Conservation (phyloP, 2,113 vertebrate species). For the Seriola rivoliana region DNA sequence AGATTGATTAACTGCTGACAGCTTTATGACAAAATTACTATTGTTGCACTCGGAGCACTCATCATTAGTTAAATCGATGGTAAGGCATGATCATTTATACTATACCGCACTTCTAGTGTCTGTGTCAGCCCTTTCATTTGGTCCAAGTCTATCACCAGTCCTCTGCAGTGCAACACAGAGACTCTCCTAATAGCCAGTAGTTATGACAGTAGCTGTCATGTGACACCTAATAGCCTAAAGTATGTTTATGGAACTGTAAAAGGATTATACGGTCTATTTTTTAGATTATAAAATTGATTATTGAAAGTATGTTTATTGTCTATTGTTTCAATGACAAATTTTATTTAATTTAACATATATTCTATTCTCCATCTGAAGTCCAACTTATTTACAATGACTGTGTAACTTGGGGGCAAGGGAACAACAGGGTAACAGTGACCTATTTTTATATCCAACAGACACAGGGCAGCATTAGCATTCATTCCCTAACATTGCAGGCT, state of each 20-base stretch:
- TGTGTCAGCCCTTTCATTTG: constrained; percentile 79
- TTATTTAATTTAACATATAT: not conserved
- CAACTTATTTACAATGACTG: not conserved
- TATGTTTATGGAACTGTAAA: constrained; percentile 14
- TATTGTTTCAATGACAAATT: no score
- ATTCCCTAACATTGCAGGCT: not conserved
- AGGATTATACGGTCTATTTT: not conserved
- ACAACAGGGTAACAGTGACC: no score
- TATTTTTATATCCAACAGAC: not conserved
- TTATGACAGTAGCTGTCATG: constrained; percentile 65
- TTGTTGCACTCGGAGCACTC: constrained; percentile 85
- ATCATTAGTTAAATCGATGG: constrained; percentile 87
- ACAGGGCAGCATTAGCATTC: not conserved
- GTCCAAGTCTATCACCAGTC: constrained; percentile 78
- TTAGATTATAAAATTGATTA: not conserved
- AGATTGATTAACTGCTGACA: constrained; percentile 92
- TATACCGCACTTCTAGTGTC: constrained; percentile 69
- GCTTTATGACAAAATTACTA: constrained; percentile 88
- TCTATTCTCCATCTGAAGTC: not conserved
- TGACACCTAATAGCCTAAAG: constrained; percentile 51
- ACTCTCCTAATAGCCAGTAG: constrained; percentile 63
- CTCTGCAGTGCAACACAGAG: constrained; percentile 54
- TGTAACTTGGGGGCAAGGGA: no score
- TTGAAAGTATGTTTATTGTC: not conserved
- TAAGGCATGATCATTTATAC: constrained; percentile 83